Conservation (phyloP, 2,113 vertebrate species). For the Xiphias gladius region DNA sequence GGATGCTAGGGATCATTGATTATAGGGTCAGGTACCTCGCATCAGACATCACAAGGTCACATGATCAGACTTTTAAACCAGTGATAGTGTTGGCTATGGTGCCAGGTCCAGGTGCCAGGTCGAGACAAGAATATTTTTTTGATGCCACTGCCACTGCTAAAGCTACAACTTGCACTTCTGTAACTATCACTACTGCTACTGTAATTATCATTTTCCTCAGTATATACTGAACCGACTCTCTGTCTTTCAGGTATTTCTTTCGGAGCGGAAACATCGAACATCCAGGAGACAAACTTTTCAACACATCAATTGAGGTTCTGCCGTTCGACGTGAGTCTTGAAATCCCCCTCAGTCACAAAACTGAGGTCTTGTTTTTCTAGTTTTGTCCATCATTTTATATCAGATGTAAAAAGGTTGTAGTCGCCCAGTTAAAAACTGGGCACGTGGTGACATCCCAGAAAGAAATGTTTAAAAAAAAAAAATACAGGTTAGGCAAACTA, state of each 20-base stretch:
- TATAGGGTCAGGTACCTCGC: no score
- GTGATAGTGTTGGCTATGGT: not conserved
- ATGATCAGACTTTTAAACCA: not conserved
- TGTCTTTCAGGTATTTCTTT: conserved; percentile 93
- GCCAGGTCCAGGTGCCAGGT: not conserved
- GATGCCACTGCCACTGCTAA: not conserved
- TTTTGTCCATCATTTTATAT: not conserved
- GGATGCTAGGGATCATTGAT: no score
- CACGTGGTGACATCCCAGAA: no score
- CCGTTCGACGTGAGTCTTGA: conserved; percentile 93
- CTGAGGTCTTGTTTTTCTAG: not conserved
- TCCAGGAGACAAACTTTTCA: conserved; percentile 98
- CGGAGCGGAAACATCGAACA: conserved; percentile 98
- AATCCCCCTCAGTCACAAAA: not conserved
- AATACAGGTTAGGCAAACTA: no score
- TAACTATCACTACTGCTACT: not conserved
- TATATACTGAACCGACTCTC: not conserved
- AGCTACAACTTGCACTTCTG: not conserved
- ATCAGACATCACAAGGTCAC: not conserved
- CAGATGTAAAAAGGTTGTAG: not conserved
- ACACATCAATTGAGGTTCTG: conserved; percentile 96
- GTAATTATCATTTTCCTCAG: not conserved
- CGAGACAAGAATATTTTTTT: not conserved
- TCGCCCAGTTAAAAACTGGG: not conserved
- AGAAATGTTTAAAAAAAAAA: no score